Percentiles rank a stretch among this genome's conserved stretches.
Conservation (phyloP, 53 echinoderm and acorn worm species). For the Holothuria leucospilota region DNA sequence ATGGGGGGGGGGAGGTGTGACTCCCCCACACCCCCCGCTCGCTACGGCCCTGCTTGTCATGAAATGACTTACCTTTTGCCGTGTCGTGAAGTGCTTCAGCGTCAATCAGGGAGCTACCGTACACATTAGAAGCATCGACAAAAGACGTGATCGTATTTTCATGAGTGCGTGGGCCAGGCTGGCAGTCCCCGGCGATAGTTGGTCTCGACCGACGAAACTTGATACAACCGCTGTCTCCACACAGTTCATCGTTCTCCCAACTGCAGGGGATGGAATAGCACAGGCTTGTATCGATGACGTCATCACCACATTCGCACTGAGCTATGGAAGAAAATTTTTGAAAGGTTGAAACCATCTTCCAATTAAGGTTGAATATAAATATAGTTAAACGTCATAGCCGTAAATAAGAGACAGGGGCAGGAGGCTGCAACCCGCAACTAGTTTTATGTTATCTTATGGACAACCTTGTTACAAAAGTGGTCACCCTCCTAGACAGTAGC, state of each 20-base stretch:
- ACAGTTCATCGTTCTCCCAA: not conserved
- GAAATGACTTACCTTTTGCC: not conserved
- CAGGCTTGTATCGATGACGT: not conserved
- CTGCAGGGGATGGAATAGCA: conserved; percentile 12
- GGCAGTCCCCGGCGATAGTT: conserved; percentile 11
- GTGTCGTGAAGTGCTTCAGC: not conserved
- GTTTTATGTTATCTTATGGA: too few species aligned
- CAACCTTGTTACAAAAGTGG: too few species aligned
- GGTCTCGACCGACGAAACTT: conserved; percentile 16
- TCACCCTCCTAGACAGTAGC: too few species aligned
- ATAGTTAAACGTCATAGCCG: too few species aligned
- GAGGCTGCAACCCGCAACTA: too few species aligned
- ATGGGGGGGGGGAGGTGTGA: too few species aligned
- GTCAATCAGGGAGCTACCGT: not conserved
- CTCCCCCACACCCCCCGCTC: too few species aligned
- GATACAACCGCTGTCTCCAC: not conserved
- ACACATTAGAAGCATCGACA: conserved; percentile 28
- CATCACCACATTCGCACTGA: not conserved
- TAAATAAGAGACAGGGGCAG: too few species aligned
- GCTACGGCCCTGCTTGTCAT: too few species aligned
- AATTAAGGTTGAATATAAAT: too few species aligned
- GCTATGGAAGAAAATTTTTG: too few species aligned
- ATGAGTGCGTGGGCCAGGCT: conserved; percentile 10
- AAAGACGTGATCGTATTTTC: conserved; percentile 33
- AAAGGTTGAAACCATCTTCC: too few species aligned